Evolutionary conservation across 1,140 invertebrate species (phyloP), one percentile per base, ranked within the genome.

Genomic region (Drosophila tsacasi): DNA sequence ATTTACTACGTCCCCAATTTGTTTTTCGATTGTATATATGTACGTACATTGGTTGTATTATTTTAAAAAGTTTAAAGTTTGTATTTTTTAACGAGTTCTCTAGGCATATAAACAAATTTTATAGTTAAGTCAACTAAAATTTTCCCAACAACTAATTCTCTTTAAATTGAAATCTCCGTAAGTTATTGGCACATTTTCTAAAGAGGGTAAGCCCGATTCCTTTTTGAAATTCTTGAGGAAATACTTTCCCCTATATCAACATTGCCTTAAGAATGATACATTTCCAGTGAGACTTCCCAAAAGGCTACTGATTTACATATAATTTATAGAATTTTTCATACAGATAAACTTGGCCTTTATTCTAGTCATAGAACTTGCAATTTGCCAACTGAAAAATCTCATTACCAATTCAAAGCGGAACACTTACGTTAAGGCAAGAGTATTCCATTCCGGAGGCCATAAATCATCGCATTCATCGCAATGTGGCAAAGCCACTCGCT

Each of bases 361-460:
- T 67, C 46, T 13, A 12, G 37, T 13, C 46, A 30, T 42, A 27
- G 37, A 50, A 72, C 19, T 71, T 35, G 37, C 55, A 57, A 60
- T 60, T 42, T 64, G 30, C 47, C 63, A 27, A 54, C 47, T 54
- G 10, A 54, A 44, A 69, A 54, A 68, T 58, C 49, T 77, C 50
- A 78, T 78, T 78, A 78, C 44, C 58, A 44, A 69, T 69, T 61
- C 64, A 77, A 54, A 39, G 55, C 65, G 27, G 60, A 77, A 39
- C 40, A 50, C 37, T 72, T 15, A 23, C 64, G 15, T n/a, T 15
- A 10, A 25, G 17, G 25, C 49, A 69, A 12, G 47, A 42, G 32
- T 23, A 42, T 42, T 21, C 61, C 74, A 68, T 66, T 65, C 21
- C 39, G 75, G 44, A 61, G 49, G 64, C 35, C 64, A 77, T 77